Base-by-base conservation (phyloP, 2,888 invertebrate species). In the Stenurella melanura region DNA sequence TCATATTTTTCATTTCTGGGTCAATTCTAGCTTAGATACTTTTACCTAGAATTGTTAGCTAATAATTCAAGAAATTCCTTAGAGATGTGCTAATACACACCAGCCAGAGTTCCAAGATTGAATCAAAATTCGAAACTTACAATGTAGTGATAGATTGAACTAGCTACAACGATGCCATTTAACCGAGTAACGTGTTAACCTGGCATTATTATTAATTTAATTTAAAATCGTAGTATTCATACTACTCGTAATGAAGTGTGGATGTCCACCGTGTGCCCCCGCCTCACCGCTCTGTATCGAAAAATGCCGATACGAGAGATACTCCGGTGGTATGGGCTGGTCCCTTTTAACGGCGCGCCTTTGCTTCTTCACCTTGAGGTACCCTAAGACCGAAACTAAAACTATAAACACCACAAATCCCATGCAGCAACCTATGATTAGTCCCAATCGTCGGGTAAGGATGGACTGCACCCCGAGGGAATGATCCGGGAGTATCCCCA, bases 401-500 rank as follows among this genome's bases (percentile, higher is more conserved):
- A 96, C 93, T 71, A 97, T 92, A 87, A 97, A 96, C 68, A 97
- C 95, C 78, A 96, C 92, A 86, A 96, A 95, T 72, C 96, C 96
- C 91, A 97, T 93, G 87, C 95, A 95, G 87, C 96, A 95, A 70
- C 96, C 96, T 74, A 97, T 94, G 84, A 96, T 96, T 81, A 97
- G 92, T 38, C 96, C 96, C 74, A 97, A 91, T 81, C 96, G 92
- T 77, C 96, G 92, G 5, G 96, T 95, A 56, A 96, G 91, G 86
- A 97, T 93, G 78, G 95, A 95, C 81, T 94, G 93, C 61, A 95
- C 93, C 60, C 92, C 92, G 69, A 87, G 78, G 6, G 87, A 86
- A 64, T 87, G 87, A 67, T 89, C 89, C 4, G 88, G 88, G 26
- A 90, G 54, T 26, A 84, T 88, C 61, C 90, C 90, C 38, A 90